Evolutionary conservation across 2,888 invertebrate species (phyloP).

Genomic region (Tanaodytes sp.): DNA sequence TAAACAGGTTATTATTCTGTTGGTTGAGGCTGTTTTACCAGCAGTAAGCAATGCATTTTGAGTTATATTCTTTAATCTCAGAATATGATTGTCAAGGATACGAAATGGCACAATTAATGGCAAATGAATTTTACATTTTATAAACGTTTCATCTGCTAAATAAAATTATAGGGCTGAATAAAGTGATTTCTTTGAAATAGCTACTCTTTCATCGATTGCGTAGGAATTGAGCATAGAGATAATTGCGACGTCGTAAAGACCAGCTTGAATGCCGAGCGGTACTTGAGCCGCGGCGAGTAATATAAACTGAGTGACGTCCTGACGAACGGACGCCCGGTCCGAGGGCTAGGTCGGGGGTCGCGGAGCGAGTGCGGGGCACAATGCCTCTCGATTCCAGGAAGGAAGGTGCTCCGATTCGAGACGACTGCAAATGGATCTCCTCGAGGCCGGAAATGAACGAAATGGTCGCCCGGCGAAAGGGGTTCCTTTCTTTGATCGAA

Average conservation of each 20-base stretch:
- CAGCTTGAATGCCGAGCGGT: constrained; percentile 63
- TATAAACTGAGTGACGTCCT: constrained; percentile 63
- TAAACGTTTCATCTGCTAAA: too few species aligned
- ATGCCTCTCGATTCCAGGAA: constrained; percentile 64
- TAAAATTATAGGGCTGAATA: too few species aligned
- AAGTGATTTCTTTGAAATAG: constrained; percentile 40
- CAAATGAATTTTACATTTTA: constrained; percentile 38
- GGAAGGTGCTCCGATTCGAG: constrained; percentile 59
- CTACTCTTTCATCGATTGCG: constrained; percentile 62
- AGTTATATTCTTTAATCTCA: too few species aligned
- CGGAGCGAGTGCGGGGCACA: constrained; percentile 58
- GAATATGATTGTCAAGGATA: too few species aligned
- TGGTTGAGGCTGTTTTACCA: too few species aligned
- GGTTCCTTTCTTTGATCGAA: constrained; percentile 69
- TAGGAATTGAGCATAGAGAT: constrained; percentile 68
- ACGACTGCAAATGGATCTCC: constrained; percentile 69
- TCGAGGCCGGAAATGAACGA: constrained; percentile 71
- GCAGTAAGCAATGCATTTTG: too few species aligned
- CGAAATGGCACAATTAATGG: too few species aligned
- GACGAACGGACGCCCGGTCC: neutral
- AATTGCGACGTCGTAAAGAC: constrained; percentile 68
- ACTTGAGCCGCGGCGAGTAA: constrained; percentile 59
- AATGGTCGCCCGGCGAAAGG: constrained; percentile 71
- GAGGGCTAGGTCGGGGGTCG: constrained; percentile 14
- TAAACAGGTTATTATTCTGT: too few species aligned